phyloP scores from a whole-genome alignment of 2,888 invertebrate species.

The Drosophila hamatofila region DNA sequence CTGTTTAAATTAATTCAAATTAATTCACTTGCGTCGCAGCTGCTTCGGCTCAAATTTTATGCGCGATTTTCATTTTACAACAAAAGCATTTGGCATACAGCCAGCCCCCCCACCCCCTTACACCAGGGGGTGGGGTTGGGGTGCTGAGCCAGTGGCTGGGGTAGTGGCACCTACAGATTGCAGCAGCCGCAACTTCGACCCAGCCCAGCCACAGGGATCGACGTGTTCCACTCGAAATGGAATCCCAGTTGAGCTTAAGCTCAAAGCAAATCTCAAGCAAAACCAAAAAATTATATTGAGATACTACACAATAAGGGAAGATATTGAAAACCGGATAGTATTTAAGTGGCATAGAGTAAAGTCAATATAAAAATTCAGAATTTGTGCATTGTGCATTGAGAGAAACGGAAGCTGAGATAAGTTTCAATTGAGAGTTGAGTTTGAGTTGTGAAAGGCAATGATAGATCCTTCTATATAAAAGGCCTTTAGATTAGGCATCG shows the following conservation, averaged over 20 bases:
- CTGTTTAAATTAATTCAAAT: slow-evolving; percentile 81
- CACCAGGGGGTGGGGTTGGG: background rate
- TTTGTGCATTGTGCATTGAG: background rate
- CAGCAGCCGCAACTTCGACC: slow-evolving; percentile 15
- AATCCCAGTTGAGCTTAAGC: background rate
- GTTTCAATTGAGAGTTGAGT: background rate
- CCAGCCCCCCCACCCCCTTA: background rate
- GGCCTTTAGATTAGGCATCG: background rate
- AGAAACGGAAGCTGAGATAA: background rate
- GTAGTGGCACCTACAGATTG: slow-evolving; percentile 13
- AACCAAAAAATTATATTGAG: background rate
- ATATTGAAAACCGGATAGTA: background rate
- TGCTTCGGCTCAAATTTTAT: slow-evolving; percentile 80
- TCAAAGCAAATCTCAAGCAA: background rate
- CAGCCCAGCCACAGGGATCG: background rate
- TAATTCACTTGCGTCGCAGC: slow-evolving; percentile 82
- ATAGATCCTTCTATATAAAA: background rate
- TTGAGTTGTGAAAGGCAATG: background rate
- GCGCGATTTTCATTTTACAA: slow-evolving; percentile 77
- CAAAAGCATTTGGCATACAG: slow-evolving; percentile 65
- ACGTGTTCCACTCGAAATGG: background rate
- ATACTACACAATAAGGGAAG: background rate
- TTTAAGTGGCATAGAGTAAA: background rate
- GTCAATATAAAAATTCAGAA: background rate
- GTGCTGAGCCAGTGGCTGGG: background rate